Evolutionary conservation across 30 jellyfish, hydroid and myxozoan genomes (phyloP).

Genomic region (Hydra vulgaris): DNA sequence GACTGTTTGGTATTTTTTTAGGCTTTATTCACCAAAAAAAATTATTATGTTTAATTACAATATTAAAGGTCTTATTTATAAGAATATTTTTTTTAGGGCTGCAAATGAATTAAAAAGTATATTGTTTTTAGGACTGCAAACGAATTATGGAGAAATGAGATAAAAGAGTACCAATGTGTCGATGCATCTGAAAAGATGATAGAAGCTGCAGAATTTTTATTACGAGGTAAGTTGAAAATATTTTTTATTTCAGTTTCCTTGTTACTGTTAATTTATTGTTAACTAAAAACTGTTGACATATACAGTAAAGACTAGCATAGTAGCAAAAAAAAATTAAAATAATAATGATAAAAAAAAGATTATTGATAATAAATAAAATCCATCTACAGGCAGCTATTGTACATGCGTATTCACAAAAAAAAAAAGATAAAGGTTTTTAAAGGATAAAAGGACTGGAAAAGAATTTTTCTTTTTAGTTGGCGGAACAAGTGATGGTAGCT

Average conservation of each 20-base stretch:
- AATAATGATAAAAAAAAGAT: too few relatives aligned
- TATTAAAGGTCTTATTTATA: too few relatives aligned
- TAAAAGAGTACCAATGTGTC: slow-evolving; percentile 81
- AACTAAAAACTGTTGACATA: too few relatives aligned
- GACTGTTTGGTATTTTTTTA: slow-evolving; percentile 63
- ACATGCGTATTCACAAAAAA: too few relatives aligned
- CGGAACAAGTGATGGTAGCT: too few relatives aligned
- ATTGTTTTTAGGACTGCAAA: slow-evolving; percentile 60
- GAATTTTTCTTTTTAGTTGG: too few relatives aligned
- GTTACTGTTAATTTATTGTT: neutral
- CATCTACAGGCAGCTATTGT: too few relatives aligned
- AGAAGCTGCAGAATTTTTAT: slow-evolving; percentile 50
- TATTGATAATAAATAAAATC: too few relatives aligned
- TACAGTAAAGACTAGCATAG: too few relatives aligned
- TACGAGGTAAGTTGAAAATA: slow-evolving; percentile 41
- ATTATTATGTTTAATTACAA: neutral
- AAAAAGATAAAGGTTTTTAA: too few relatives aligned
- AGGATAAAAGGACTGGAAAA: too few relatives aligned
- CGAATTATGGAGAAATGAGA: slow-evolving; percentile 47
- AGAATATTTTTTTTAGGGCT: slow-evolving; percentile 17
- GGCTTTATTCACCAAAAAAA: neutral
- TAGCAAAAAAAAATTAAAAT: too few relatives aligned
- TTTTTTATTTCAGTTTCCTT: neutral
- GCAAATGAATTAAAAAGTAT: slow-evolving; percentile 22
- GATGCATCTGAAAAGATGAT: slow-evolving; percentile 77